Evolutionary conservation across 1,140 invertebrate species (phyloP).

Genomic region (Rhyzopertha dominica): DNA sequence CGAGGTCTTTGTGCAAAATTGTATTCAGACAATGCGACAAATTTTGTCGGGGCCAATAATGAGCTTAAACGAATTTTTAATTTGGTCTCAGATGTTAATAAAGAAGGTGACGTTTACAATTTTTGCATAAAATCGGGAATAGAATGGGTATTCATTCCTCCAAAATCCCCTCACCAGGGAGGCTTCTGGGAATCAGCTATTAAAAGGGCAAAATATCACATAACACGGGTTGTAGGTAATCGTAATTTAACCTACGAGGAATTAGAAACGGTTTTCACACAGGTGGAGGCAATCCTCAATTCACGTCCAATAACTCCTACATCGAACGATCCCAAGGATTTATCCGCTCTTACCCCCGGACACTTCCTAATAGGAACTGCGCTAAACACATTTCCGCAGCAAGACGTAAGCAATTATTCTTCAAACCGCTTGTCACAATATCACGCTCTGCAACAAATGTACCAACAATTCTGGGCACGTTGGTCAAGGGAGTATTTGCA

Average conservation of each 20-base stretch:
- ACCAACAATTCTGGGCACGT: conserved; percentile 22
- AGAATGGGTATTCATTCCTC: conserved; percentile 23
- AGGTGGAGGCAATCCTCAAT: conserved; percentile 35
- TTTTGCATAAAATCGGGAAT: no score
- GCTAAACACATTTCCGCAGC: conserved; percentile 24
- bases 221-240: conserved; percentile 30
- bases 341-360: conserved; percentile 32
- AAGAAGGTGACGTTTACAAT: no score
- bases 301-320: conserved; percentile 34
- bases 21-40: conserved; percentile 35
- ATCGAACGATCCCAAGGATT: conserved; percentile 31
- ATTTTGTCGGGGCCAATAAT: conserved; percentile 37
- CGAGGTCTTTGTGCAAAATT: conserved; percentile 20
- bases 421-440: conserved; percentile 5
- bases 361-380: conserved; percentile 42
- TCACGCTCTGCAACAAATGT: conserved; percentile 13
- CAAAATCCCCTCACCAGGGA: conserved; percentile 23
- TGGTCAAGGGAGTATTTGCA: conserved; percentile 23
- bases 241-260: conserved; percentile 21
- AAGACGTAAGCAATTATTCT: background rate
- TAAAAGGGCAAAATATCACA: conserved; percentile 28
- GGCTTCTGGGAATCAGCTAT: conserved; percentile 26
- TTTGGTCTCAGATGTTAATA: conserved; percentile 43
- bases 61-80: conserved; percentile 39
- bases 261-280: conserved; percentile 25